Percentiles rank a stretch among this genome's conserved stretches.
phyloP scores from a whole-genome alignment of 2,113 vertebrate genomes.

The Caloenas nicobarica region DNA sequence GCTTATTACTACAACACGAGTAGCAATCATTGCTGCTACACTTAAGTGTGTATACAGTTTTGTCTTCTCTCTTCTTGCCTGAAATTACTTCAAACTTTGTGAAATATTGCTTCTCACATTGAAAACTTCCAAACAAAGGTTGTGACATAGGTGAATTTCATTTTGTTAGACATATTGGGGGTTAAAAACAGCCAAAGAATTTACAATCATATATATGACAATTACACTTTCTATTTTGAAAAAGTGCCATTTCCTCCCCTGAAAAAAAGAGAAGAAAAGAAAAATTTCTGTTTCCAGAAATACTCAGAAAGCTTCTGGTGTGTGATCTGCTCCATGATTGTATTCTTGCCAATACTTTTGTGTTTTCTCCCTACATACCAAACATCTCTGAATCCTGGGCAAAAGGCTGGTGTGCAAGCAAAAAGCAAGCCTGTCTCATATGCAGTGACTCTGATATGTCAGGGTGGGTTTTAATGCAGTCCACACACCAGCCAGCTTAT shows the following conservation, averaged over 20 bases:
- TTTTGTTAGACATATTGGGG: neutral
- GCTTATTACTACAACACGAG: neutral
- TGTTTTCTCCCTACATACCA: neutral
- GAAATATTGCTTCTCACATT: neutral
- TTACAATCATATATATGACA: neutral
- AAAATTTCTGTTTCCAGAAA: neutral
- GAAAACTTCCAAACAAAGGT: neutral
- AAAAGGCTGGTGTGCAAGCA: neutral
- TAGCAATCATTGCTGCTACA: neutral
- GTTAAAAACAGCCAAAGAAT: neutral
- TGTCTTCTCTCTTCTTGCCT: neutral
- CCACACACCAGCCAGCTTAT: neutral
- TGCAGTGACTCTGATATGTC: neutral
- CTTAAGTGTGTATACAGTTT: neutral
- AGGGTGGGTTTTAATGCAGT: neutral
- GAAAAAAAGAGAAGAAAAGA: neutral
- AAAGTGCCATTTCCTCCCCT: neutral
- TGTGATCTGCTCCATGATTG: neutral
- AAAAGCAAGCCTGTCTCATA: accelerated
- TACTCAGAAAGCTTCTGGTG: neutral
- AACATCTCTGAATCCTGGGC: neutral
- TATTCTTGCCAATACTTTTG: neutral
- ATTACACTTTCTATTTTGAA: neutral
- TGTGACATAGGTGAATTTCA: neutral
- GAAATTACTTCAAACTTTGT: neutral